Conservation (phyloP, 2,113 vertebrate genomes). For the Brachyistius frenatus region DNA sequence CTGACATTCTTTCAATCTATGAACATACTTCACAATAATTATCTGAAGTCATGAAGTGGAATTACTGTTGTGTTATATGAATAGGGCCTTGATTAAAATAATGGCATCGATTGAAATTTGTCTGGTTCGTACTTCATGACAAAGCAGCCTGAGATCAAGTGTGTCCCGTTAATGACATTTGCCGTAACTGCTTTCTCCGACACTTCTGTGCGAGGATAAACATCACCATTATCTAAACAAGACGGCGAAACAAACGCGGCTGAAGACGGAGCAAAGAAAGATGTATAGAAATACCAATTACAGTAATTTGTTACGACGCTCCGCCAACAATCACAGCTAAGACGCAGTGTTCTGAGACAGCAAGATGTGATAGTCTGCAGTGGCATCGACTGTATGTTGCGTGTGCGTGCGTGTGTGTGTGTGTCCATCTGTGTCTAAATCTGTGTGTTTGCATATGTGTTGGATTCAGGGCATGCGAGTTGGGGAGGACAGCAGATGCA, state of each 20-base stretch:
- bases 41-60: slow-evolving; percentile 6
- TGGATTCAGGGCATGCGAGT: slow-evolving; percentile 1
- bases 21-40: neutral
- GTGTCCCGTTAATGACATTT: slow-evolving; percentile 10
- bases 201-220: neutral
- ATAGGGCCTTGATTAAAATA: slow-evolving; percentile 17
- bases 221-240: neutral
- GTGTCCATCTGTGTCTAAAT: slow-evolving; percentile 35
- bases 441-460: slow-evolving; percentile 7
- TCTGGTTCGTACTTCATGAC: slow-evolving; percentile 27
- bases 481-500: slow-evolving; percentile 17
- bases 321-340: slow-evolving; percentile 13
- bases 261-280: neutral
- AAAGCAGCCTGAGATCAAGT: neutral
- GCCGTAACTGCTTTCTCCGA: slow-evolving; percentile 2
- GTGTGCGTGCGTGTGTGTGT: neutral
- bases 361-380: slow-evolving; percentile 10
- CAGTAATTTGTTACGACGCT: neutral
- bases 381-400: slow-evolving; percentile 5
- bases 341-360: slow-evolving; percentile 16
- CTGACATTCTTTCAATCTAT: slow-evolving; percentile 31
- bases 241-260: neutral
- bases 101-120: slow-evolving; percentile 25
- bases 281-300: neutral
- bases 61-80: slow-evolving; percentile 10